Conservation (phyloP, 2,113 vertebrate genomes). For the Dinomys branickii region DNA sequence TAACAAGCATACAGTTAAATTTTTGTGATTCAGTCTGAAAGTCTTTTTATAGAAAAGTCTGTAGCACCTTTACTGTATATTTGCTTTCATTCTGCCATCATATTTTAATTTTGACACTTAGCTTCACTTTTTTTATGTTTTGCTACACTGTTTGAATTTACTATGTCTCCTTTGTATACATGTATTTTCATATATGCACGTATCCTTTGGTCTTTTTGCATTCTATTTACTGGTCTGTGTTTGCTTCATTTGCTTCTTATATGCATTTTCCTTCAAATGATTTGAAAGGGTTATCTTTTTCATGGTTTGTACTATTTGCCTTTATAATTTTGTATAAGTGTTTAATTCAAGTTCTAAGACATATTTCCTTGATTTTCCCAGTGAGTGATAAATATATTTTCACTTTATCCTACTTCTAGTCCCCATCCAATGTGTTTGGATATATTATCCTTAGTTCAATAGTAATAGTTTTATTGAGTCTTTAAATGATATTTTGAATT, state of each 20-base stretch:
- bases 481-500: constrained; percentile 44
- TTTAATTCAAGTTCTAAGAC: constrained; percentile 13
- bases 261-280: background rate
- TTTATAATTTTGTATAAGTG: background rate
- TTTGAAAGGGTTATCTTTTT: background rate
- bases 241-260: background rate
- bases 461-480: background rate
- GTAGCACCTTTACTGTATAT: background rate
- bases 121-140: background rate
- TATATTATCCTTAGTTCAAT: background rate
- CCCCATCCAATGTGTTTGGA: background rate
- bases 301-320: background rate
- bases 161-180: background rate
- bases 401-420: background rate
- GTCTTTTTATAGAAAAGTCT: background rate
- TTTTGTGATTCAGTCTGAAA: constrained; percentile 13
- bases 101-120: background rate
- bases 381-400: background rate
- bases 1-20: background rate
- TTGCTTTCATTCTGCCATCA: background rate
- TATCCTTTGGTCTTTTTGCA: background rate
- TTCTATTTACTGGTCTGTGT: background rate
- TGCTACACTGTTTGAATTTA: background rate
- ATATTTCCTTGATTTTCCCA: background rate
- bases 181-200: background rate